These are phyloP conservation scores for Ptychobarbus kaznakovi DNA, from an alignment of 2,797 vertebrate genomes.

Conservation along the genomic window DNA sequence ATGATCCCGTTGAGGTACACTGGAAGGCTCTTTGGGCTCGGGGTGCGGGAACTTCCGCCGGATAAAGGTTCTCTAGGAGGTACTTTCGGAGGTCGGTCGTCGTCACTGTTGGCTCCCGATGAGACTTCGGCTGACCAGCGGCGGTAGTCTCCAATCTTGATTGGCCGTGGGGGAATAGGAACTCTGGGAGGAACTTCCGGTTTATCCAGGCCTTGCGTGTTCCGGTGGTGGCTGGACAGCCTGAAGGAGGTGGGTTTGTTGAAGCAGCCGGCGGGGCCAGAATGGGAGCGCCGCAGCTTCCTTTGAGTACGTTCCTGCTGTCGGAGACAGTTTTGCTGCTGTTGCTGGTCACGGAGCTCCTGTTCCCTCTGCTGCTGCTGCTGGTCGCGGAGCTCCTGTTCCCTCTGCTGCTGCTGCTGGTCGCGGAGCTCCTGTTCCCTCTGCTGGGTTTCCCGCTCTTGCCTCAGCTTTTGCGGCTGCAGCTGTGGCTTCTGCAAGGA, in stretches of 20 bases:
- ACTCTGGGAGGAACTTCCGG: conserved; percentile 89
- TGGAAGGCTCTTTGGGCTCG: conserved; percentile 93
- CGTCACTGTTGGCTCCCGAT: conserved; percentile 88
- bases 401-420: conserved; percentile 64
- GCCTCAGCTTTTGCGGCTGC: conserved; percentile 60
- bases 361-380: conserved; percentile 60
- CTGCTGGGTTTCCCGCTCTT: conserved; percentile 66
- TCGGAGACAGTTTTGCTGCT: conserved; percentile 59
- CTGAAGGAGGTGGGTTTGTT: conserved; percentile 84
- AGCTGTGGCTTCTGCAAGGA: conserved; percentile 62
- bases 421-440: conserved; percentile 62
- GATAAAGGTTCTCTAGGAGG: conserved; percentile 91
- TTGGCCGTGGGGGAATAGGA: conserved; percentile 89
- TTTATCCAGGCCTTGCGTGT: conserved; percentile 80
- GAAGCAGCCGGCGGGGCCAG: conserved; percentile 92
- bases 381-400: conserved; percentile 62
- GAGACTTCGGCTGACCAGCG: conserved; percentile 97
- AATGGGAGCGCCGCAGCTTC: conserved; percentile 88
- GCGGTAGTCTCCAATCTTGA: conserved; percentile 85
- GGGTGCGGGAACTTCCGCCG: conserved; percentile 83
- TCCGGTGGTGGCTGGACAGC: conserved; percentile 75
- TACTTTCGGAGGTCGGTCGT: conserved; percentile 92
- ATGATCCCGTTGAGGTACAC: conserved; percentile 93
- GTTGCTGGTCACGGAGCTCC: conserved; percentile 53
- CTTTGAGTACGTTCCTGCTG: conserved; percentile 80